Evolutionary conservation across 2,888 invertebrate species (phyloP).

Genomic region (Eupelmus urozonus): DNA sequence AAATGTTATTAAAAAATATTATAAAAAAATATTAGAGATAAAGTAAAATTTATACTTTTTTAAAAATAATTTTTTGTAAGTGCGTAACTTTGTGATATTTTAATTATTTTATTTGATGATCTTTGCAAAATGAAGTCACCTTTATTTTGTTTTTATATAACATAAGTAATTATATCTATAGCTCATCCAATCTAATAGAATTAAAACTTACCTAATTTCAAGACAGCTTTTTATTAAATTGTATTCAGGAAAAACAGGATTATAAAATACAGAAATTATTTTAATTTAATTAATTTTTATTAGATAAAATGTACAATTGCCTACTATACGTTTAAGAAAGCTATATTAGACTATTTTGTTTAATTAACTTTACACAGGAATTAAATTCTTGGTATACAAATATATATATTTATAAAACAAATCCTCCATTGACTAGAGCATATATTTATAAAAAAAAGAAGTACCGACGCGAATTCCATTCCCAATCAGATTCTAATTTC

Average conservation of each 20-base stretch:
- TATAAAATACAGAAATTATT: background rate
- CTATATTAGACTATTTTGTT: constrained; percentile 75
- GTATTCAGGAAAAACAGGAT: background rate
- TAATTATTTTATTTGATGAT: background rate
- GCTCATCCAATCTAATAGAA: too few species aligned
- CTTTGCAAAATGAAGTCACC: too few species aligned
- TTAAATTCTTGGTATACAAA: constrained; percentile 70
- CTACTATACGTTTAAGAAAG: constrained; percentile 73
- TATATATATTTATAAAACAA: constrained; percentile 70
- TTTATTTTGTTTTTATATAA: too few species aligned
- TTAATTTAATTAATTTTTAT: constrained; percentile 68
- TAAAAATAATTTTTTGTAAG: too few species aligned
- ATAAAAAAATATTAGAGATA: too few species aligned
- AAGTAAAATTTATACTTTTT: too few species aligned
- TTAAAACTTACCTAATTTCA: background rate
- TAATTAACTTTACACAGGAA: constrained; percentile 73
- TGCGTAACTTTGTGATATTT: too few species aligned
- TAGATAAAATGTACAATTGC: constrained; percentile 77
- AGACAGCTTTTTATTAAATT: too few species aligned
- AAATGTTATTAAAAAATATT: too few species aligned
- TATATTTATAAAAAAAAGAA: constrained; percentile 61
- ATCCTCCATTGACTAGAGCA: constrained; percentile 76
- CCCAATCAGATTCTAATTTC: too few species aligned
- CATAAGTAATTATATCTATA: too few species aligned
- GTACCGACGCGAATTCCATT: background rate